Conservation (phyloP, 2,888 invertebrate genomes). For the Serripes groenlandicus region DNA sequence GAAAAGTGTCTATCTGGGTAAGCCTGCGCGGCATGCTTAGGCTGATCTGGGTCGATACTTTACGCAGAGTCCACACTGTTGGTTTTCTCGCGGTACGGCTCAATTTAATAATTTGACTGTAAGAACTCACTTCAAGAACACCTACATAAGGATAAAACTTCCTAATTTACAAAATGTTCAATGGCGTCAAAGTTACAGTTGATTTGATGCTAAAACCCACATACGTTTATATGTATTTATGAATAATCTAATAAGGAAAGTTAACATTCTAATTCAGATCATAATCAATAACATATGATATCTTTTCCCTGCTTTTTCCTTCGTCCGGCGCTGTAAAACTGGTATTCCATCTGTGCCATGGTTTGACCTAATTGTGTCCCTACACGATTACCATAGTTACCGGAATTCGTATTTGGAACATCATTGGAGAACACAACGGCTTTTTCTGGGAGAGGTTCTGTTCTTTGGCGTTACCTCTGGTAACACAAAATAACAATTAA, state of each 20-base stretch:
- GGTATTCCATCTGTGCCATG: constrained; percentile 82
- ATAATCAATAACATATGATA: constrained; percentile 82
- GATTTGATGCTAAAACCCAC: neutral
- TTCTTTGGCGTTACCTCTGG: constrained; percentile 80
- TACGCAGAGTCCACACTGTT: too few relatives aligned
- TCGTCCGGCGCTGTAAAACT: constrained; percentile 82
- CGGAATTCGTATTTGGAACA: constrained; percentile 85
- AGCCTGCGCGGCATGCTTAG: too few relatives aligned
- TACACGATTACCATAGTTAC: constrained; percentile 83
- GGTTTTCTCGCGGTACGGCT: too few relatives aligned
- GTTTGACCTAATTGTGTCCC: constrained; percentile 76
- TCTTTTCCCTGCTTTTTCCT: constrained; percentile 80
- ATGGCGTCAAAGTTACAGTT: neutral
- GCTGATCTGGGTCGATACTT: too few relatives aligned
- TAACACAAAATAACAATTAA: constrained; percentile 14
- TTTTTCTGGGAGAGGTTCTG: constrained; percentile 80
- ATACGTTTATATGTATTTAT: neutral
- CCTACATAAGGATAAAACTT: too few relatives aligned
- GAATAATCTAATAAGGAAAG: neutral
- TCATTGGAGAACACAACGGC: constrained; percentile 79
- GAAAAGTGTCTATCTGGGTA: too few relatives aligned
- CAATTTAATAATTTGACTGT: too few relatives aligned
- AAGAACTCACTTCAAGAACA: too few relatives aligned
- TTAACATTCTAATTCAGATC: neutral
- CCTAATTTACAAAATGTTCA: too few relatives aligned